These are phyloP conservation scores for Neoaliturus tenellus DNA, from an alignment of 2,888 invertebrate species.

Conservation along the genomic window DNA sequence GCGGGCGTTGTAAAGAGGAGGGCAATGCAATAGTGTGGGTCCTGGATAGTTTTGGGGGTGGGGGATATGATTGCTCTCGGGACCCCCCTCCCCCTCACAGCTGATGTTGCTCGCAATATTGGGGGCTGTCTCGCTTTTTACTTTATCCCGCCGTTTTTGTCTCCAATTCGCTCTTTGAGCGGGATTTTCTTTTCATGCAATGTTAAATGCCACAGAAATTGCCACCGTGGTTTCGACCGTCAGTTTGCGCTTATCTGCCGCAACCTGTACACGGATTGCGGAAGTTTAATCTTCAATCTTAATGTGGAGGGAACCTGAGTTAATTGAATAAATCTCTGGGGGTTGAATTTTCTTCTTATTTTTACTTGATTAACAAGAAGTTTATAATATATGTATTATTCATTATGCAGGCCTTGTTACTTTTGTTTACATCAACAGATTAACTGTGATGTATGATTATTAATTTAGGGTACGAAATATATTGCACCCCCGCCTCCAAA, in stretches of 20 bases:
- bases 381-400: too few species aligned
- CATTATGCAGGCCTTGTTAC: too few species aligned
- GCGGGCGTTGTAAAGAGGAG: neutral
- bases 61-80: slow-evolving; percentile 37
- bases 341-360: neutral
- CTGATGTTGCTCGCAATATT: slow-evolving; percentile 37
- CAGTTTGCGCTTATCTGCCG: neutral
- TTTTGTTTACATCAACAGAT: too few species aligned
- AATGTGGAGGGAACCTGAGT: neutral
- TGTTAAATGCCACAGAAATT: slow-evolving; percentile 22
- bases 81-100: slow-evolving; percentile 10
- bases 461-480: too few species aligned
- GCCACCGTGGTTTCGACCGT: neutral
- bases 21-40: slow-evolving; percentile 36
- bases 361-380: too few species aligned
- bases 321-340: slow-evolving; percentile 3
- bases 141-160: slow-evolving; percentile 16
- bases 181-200: slow-evolving; percentile 25
- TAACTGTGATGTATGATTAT: too few species aligned
- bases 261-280: neutral
- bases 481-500: too few species aligned
- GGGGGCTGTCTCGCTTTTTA: slow-evolving; percentile 37
- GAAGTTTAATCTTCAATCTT: slow-evolving; percentile 1
- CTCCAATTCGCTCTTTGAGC: slow-evolving; percentile 15
- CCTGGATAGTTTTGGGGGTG: neutral